These are phyloP conservation scores for Meteorus cinctellus DNA, from an alignment of 2,888 invertebrate species.

Conservation along the genomic window DNA sequence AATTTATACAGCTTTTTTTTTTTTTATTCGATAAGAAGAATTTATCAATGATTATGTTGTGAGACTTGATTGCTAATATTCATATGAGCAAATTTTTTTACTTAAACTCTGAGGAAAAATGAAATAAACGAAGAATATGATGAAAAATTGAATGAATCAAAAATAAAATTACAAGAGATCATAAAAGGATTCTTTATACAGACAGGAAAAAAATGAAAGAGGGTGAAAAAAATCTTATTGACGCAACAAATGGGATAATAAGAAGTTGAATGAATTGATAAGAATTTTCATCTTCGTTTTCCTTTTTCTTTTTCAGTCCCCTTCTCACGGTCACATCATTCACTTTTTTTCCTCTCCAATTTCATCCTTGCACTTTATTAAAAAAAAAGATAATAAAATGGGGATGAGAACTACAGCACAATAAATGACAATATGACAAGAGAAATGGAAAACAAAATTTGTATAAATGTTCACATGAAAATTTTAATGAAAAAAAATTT, in stretches of 20 bases:
- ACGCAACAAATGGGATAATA: conserved; percentile 35
- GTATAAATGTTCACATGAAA: not conserved
- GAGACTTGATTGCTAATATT: not conserved
- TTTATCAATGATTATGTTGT: not conserved
- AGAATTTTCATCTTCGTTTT: not conserved
- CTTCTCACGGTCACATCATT: not conserved
- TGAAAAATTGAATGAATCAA: not conserved
- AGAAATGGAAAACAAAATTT: not conserved
- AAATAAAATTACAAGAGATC: not conserved
- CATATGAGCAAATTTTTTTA: not conserved
- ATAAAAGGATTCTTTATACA: not conserved
- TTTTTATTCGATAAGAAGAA: conserved; percentile 14
- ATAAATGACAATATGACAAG: not conserved
- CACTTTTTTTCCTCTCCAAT: not conserved
- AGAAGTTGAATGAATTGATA: not conserved
- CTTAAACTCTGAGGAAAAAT: not conserved
- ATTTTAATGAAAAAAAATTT: not conserved
- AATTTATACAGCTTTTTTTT: not conserved
- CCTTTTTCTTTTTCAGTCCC: conserved; percentile 12
- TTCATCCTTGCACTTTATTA: not conserved
- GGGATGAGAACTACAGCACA: not conserved
- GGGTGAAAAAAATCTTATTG: conserved; percentile 34
- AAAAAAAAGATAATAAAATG: not conserved
- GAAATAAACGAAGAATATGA: not conserved
- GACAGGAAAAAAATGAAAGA: conserved; percentile 18